A percentile compares a stretch with the other conserved stretches of the same genome.
Evolutionary conservation across 2,113 vertebrate species (phyloP).

Genomic region (Lamprotornis superbus): DNA sequence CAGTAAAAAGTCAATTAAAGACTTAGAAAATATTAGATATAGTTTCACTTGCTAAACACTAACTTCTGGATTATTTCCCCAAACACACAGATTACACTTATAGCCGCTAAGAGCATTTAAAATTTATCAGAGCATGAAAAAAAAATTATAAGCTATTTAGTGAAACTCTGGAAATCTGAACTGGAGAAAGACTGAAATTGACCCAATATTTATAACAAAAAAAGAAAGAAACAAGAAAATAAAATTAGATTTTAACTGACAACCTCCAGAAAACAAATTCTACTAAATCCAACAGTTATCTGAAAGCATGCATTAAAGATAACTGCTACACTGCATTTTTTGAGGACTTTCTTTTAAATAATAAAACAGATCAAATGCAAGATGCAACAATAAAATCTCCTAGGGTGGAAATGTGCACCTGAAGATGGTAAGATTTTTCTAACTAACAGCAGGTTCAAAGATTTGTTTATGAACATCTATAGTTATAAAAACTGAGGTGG

Average conservation of each 20-base stretch:
- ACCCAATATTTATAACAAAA: neutral
- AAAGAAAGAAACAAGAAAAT: neutral
- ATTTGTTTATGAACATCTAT: neutral
- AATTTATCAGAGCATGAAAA: conserved; percentile 5
- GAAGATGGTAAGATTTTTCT: neutral
- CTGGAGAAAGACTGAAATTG: neutral
- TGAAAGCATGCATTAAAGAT: neutral
- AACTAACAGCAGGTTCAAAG: neutral
- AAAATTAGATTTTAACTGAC: neutral
- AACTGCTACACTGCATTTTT: neutral
- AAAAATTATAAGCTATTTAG: neutral
- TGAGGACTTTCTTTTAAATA: neutral
- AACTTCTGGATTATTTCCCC: neutral
- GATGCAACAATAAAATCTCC: neutral
- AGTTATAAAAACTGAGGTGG: neutral
- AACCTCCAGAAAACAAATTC: neutral
- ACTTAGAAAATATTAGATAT: neutral
- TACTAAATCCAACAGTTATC: neutral
- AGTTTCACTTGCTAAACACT: neutral
- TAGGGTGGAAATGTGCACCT: neutral
- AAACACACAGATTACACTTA: neutral
- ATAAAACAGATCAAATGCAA: neutral
- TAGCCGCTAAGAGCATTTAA: neutral
- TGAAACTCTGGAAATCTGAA: neutral
- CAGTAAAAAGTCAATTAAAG: neutral